Conservation (phyloP, 2,888 invertebrate genomes). For the Aspidiotus rigidus region DNA sequence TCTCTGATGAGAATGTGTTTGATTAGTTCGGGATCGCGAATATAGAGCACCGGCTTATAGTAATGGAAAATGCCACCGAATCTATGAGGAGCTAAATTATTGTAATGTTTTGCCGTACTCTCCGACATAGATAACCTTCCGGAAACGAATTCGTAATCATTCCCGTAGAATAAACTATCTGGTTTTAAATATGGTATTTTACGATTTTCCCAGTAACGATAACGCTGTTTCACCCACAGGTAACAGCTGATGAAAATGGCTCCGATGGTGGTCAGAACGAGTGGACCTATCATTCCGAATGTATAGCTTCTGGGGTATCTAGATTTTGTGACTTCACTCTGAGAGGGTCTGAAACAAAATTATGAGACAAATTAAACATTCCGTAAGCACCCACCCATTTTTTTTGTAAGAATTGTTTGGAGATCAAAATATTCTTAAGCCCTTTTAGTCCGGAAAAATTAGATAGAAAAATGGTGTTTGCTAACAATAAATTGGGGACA, state of each 20-base stretch:
- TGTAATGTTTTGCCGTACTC: conserved; percentile 2
- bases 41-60: conserved; percentile 45
- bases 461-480: too few relatives aligned
- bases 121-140: conserved; percentile 12
- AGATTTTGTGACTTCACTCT: too few relatives aligned
- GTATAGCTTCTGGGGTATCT: too few relatives aligned
- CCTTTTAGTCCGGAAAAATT: too few relatives aligned
- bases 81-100: conserved; percentile 21
- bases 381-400: too few relatives aligned
- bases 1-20: conserved; percentile 46
- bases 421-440: too few relatives aligned
- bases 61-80: conserved; percentile 46
- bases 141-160: conserved; percentile 3
- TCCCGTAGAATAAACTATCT: conserved; percentile 15
- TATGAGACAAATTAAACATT: too few relatives aligned
- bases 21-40: conserved; percentile 46
- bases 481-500: too few relatives aligned
- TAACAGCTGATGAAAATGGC: not conserved
- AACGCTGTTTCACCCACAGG: not conserved
- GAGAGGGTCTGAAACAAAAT: too few relatives aligned
- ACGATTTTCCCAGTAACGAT: conserved; percentile 10
- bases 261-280: too few relatives aligned
- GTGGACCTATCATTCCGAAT: too few relatives aligned
- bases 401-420: too few relatives aligned
- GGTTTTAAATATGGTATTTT: conserved; percentile 14